Conservation (phyloP, 2,113 vertebrate genomes). For the Cynopterus brachyotis region DNA sequence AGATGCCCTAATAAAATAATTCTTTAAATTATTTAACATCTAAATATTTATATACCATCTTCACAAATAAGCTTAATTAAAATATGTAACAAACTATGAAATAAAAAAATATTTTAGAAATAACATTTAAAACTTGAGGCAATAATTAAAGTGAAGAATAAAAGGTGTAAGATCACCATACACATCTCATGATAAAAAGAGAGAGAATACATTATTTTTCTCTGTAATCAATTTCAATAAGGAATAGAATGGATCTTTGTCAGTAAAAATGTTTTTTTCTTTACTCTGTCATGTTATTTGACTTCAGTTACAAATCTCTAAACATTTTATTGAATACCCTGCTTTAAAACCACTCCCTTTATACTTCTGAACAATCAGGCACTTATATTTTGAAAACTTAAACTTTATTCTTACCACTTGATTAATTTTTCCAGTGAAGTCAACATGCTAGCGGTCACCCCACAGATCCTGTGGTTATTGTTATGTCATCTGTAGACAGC, state of each 20-base stretch:
- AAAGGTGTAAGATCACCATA: background rate
- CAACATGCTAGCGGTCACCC: background rate
- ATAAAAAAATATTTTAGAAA: background rate
- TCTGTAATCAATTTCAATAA: background rate
- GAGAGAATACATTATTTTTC: background rate
- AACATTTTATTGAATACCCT: background rate
- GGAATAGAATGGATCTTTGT: background rate
- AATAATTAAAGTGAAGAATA: background rate
- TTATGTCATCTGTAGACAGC: background rate
- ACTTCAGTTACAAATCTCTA: background rate
- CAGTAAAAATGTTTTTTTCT: background rate
- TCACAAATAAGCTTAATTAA: background rate
- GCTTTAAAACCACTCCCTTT: background rate
- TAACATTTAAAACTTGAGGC: background rate
- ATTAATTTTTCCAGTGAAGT: constrained; percentile 20
- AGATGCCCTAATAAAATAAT: background rate
- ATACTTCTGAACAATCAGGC: background rate
- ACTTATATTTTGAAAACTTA: background rate
- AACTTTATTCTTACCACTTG: constrained; percentile 23
- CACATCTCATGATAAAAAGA: background rate
- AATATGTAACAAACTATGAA: background rate
- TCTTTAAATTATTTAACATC: background rate
- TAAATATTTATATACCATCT: background rate
- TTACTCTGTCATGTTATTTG: background rate
- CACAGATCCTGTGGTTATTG: background rate